Conservation (phyloP, 2,113 vertebrate genomes). For the Oxygymnocypris stewartii region DNA sequence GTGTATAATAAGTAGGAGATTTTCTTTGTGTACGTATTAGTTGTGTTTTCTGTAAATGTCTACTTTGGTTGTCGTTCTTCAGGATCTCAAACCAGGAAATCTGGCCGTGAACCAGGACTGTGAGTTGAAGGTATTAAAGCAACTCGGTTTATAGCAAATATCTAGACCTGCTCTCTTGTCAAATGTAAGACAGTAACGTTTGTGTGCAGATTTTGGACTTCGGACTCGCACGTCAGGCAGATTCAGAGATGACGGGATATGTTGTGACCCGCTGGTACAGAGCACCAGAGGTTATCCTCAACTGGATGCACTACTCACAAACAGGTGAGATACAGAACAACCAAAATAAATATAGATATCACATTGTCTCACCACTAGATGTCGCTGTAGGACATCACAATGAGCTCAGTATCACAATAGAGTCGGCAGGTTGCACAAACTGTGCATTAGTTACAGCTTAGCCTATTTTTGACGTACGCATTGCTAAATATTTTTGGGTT, state of each 20-base stretch:
- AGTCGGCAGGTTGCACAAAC: no score
- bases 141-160: not conserved
- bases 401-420: not conserved
- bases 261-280: slow-evolving; percentile 98
- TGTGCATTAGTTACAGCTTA: no score
- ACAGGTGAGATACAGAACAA: slow-evolving; percentile 72
- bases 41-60: not conserved
- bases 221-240: slow-evolving; percentile 90
- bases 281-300: slow-evolving; percentile 96
- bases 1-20: not conserved
- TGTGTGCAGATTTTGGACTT: slow-evolving; percentile 90
- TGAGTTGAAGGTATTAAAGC: slow-evolving; percentile 86
- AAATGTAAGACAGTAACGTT: not conserved
- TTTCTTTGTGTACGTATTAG: not conserved
- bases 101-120: slow-evolving; percentile 94
- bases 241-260: slow-evolving; percentile 97
- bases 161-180: not conserved
- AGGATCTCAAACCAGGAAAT: slow-evolving; percentile 97
- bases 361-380: not conserved
- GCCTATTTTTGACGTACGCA: not conserved
- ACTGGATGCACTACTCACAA: slow-evolving; percentile 98
- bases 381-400: not conserved
- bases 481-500: no score
- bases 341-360: slow-evolving; percentile 55
- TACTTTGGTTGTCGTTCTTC: slow-evolving; percentile 19